phyloP scores from a whole-genome alignment of 2,888 invertebrate species.

The Antheraea yamamai region DNA sequence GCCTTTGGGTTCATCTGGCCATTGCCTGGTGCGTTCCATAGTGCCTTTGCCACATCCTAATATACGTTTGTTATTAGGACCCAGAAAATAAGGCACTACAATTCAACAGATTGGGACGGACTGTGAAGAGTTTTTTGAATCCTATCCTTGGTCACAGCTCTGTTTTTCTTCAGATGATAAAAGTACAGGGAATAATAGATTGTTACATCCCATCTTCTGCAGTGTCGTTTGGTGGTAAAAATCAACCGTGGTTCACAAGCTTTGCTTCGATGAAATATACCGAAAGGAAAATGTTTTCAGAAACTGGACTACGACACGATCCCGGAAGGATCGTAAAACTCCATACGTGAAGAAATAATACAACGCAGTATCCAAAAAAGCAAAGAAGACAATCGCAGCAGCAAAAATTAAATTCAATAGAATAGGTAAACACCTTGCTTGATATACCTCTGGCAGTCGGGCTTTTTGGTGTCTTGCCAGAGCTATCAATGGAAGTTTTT shows the following conservation, averaged over 20 bases:
- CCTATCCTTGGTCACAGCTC: constrained; percentile 1
- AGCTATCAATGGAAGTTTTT: no score
- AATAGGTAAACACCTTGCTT: not conserved
- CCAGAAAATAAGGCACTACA: no score
- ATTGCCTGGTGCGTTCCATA: no score
- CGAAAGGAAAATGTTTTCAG: not conserved
- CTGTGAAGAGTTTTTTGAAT: not conserved
- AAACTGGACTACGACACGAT: not conserved
- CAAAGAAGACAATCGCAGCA: not conserved
- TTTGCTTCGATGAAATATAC: not conserved
- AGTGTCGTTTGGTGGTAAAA: not conserved
- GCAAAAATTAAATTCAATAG: not conserved
- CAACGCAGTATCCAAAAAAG: not conserved
- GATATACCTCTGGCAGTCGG: no score
- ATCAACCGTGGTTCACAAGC: not conserved
- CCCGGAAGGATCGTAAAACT: not conserved
- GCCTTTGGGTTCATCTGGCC: no score
- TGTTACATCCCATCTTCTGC: not conserved
- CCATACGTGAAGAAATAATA: not conserved
- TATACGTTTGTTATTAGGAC: not conserved
- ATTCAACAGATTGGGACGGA: no score
- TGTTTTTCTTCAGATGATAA: not conserved
- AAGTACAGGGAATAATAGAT: not conserved
- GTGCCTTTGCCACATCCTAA: no score
- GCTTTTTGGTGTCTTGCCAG: no score